Base-by-base conservation (phyloP, 2,888 invertebrate species). In the Polietes domitor region DNA sequence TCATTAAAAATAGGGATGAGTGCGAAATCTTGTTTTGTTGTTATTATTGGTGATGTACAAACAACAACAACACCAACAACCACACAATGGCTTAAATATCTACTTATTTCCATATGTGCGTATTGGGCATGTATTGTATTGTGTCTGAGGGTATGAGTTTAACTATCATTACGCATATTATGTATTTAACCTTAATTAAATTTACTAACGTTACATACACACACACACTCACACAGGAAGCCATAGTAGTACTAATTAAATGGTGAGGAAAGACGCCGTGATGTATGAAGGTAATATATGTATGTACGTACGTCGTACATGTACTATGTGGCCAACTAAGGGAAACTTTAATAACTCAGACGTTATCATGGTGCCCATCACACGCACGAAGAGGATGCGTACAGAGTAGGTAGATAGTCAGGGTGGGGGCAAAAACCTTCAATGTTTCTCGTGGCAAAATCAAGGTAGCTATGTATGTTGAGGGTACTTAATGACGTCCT, bases 171-270 rank as follows among this genome's bases (percentile, higher is more conserved):
- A 32, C 70, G 43, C 50, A 71, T n/a, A n/a, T 74, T 73, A 74
- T 71, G 77, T 83, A 71, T 77, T 80, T 80, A 83, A 80, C 77
- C 80, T 80, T 83, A 80, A 83, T 83, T 80, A 83, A 77, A 73
- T 73, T 75, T 37, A 61, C 55, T 47, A 75, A 72, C 28, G 63
- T 24, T 21, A 37, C 28, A 63, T n/a, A 74, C 9, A 21, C 37
- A 65, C 37, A 19, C 17, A 37, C 28, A 63, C 24, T 63, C 9
- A 21, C 37, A 65, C 37, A 19, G 10, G 19, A 9, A 19, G 12
- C 17, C 17, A 63, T 9, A 41, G 32, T 32, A 28, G 10, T 12
- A 6, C 12, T 68, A 41, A 68, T 68, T 68, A 43, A 68, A 68
- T 68, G 43, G 41, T 15, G 9, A 10, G 10, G 28, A 65, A 65